Evolutionary conservation across 2,113 vertebrate genomes (phyloP), one percentile per base, ranked within the genome.

Genomic region (Protomyctophum bolini): DNA sequence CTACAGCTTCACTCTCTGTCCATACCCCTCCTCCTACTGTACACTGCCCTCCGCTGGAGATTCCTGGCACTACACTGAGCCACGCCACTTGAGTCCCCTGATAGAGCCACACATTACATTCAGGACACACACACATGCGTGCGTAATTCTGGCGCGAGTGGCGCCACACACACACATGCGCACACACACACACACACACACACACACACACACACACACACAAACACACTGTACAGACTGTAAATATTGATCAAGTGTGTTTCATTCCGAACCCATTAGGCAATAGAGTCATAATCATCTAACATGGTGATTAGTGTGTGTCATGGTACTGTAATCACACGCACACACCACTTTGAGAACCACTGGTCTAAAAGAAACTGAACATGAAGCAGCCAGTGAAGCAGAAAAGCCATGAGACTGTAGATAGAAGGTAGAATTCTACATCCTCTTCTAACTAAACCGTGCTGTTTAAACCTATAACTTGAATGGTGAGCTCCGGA

Each of bases 211-310:
- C 10, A 56, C 48, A 58, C 56, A 71, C 66, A 66, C 60, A 75
- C 63, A 80, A 68, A 75, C 74, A 65, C 50, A 4, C 62, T 91
- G 90, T 91, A 91, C 69, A 90, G 86, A 89, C 68, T 92, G 91
- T 92, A 91, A 87, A 92, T 92, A 92, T 66, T 69, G 15, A 68
- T 58, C n/a, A 75, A 57, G 69, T 84, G 76, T 73, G 82, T 85
- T 85, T 83, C 79, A 84, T 75, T 83, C 70, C 77, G 51, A 82
- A 70, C 61, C 76, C 66, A 80, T 82, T n/a, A 83, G 69, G 73
- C 77, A 82, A 57, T 21, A 10, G n/a, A 50, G 82, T 86, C 83
- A 76, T 83, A 83, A 84, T 41, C 33, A 41, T 41, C 83, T 90
- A 66, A 85, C 41, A 57, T 72, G 45, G 76, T 89, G 77, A 70